Conservation (phyloP, 2,888 invertebrate species). For the Heterodera filipjevi region DNA sequence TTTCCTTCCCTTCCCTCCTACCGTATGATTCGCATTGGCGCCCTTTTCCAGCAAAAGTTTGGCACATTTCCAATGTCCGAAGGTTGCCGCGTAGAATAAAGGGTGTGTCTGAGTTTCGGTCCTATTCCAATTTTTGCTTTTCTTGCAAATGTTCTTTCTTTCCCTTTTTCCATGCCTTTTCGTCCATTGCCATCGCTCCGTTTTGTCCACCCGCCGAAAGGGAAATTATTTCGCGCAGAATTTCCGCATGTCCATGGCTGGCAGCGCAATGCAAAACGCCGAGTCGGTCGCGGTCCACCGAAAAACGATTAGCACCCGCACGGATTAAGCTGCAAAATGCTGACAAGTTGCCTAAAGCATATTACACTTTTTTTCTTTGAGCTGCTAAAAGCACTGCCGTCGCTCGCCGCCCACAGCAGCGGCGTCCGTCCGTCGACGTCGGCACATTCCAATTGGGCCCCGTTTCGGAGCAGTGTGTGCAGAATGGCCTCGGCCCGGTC, state of each 20-base stretch:
- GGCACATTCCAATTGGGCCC: constrained; percentile 80
- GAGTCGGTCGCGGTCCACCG: constrained; percentile 86
- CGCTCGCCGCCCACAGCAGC: constrained; percentile 93
- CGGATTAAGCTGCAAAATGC: constrained; percentile 86
- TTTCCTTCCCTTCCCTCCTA: constrained; percentile 66
- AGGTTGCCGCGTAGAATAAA: constrained; percentile 90
- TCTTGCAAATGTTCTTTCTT: not conserved
- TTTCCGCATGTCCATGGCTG: constrained; percentile 83
- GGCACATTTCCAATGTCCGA: constrained; percentile 92
- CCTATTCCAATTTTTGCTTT: constrained; percentile 66
- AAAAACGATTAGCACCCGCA: constrained; percentile 81
- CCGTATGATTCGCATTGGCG: constrained; percentile 88
- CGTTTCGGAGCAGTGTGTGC: constrained; percentile 47
- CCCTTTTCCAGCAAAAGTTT: constrained; percentile 80
- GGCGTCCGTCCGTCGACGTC: constrained; percentile 93
- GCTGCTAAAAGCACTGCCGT: constrained; percentile 70
- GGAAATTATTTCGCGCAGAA: constrained; percentile 64
- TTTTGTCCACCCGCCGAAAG: constrained; percentile 40
- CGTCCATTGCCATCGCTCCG: constrained; percentile 33
- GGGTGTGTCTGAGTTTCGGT: constrained; percentile 92
- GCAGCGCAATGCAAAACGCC: constrained; percentile 96
- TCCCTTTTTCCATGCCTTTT: constrained; percentile 27
- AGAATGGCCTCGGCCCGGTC: constrained; percentile 51
- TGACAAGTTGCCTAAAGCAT: constrained; percentile 77
- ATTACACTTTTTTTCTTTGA: not conserved